Evolutionary conservation across 2,797 vertebrate genomes (phyloP), one percentile per base, ranked within the genome.

Genomic region (Poeciliopsis paucimaculata): DNA sequence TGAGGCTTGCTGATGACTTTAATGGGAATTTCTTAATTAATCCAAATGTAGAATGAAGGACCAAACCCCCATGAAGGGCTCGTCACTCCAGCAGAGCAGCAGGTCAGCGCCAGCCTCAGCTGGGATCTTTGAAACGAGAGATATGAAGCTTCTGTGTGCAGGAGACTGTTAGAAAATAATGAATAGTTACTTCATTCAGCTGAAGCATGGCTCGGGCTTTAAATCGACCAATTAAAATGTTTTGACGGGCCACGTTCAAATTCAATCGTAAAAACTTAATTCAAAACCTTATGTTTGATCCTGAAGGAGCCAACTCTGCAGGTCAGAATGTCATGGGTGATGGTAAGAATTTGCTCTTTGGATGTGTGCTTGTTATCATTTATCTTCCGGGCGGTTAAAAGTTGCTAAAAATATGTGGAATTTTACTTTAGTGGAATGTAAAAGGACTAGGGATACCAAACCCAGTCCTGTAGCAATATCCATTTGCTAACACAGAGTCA

Each of bases 1-100:
- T 81, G 87, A 89, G 93, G 91, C 93, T 51, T 93, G 86, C 92
- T 94, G 94, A 92, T 88, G 90, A 88, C 92, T 95, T 94, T 95
- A 95, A 95, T 95, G 89, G 82, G 92, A 92, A 90, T 93, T 93
- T 92, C 93, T 95, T 96, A 96, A 96, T 96, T 95, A 95, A 96
- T 95, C 95, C 93, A 90, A 91, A 93, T 92, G 93, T 76, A 92
- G 92, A 95, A 90, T 93, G 90, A 85, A 93, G 84, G 92, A 90
- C 90, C 90, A 94, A 96, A 79, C 94, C 89, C 49, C 94, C 92
- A 41, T 79, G 77, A 94, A 95, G 95, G 91, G 91, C 90, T 93
- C 75, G 86, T 91, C 88, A 87, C 87, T 93, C 86, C 90, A 92
- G 68, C 80, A 89, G 92, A 94, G 93, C 90, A 94, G 91, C 91